phyloP scores from a whole-genome alignment of 2,888 invertebrate species.

The Cosmia pyralina region DNA sequence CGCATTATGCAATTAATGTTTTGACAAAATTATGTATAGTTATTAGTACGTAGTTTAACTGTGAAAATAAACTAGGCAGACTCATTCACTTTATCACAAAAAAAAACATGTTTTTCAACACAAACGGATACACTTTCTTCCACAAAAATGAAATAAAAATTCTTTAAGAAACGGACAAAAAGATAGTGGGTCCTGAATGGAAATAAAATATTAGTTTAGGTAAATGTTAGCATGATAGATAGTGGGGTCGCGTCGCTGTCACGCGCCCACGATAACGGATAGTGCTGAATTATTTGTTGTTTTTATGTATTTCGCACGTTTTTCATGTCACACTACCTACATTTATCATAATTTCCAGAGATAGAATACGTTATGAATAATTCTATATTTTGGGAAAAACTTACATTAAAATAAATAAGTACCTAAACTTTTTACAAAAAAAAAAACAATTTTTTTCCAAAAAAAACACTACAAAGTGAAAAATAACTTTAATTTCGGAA shows the following conservation, averaged over 20 bases:
- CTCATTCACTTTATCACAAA: too few species aligned
- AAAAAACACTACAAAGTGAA: too few species aligned
- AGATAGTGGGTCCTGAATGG: constrained; percentile 8
- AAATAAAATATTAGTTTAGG: constrained; percentile 56
- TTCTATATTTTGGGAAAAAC: background rate
- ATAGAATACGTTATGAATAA: constrained; percentile 26
- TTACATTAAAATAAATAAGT: too few species aligned
- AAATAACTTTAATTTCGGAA: too few species aligned
- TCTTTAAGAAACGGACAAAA: constrained; percentile 4
- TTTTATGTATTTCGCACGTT: constrained; percentile 40
- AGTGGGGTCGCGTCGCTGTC: constrained; percentile 40
- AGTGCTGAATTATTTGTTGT: constrained; percentile 37
- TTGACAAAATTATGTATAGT: too few species aligned
- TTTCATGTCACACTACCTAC: constrained; percentile 36
- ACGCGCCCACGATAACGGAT: constrained; percentile 35
- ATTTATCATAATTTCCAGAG: constrained; percentile 43
- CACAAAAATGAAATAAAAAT: background rate
- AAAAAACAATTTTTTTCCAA: too few species aligned
- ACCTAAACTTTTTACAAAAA: too few species aligned
- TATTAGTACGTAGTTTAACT: too few species aligned
- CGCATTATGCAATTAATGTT: too few species aligned
- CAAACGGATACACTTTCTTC: background rate
- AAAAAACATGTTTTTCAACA: background rate
- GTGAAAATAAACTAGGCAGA: background rate
- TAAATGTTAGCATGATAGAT: constrained; percentile 54